A percentile compares a stretch with the other conserved stretches of the same genome.
Evolutionary conservation across 2,797 vertebrate genomes (phyloP).

Genomic region (Chelon auratus): DNA sequence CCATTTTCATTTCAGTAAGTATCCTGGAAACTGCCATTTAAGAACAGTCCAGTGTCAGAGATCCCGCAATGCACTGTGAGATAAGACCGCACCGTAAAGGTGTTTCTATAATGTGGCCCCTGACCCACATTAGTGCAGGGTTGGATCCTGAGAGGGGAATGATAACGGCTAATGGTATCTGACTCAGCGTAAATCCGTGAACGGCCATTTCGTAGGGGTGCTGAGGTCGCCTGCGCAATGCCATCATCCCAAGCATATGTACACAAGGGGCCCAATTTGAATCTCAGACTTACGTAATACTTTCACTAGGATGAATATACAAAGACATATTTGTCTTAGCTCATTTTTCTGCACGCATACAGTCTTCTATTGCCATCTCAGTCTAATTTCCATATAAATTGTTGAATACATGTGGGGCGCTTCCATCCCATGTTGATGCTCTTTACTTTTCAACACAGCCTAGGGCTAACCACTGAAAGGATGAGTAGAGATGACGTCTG

Average conservation of each 20-base stretch:
- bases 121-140: conserved; percentile 73
- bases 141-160: conserved; percentile 64
- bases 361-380: conserved; percentile 22
- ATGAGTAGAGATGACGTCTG: conserved; percentile 34
- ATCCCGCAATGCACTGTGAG: conserved; percentile 44
- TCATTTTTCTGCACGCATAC: not conserved
- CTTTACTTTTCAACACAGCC: conserved; percentile 54
- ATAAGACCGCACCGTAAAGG: conserved; percentile 53
- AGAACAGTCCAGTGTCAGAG: conserved; percentile 13
- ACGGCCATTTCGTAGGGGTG: conserved; percentile 46
- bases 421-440: conserved; percentile 39
- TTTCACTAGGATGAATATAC: conserved; percentile 12
- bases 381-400: conserved; percentile 47
- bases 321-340: conserved; percentile 15
- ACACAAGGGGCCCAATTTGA: conserved; percentile 32
- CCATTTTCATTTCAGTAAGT: conserved; percentile 20
- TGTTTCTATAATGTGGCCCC: conserved; percentile 68
- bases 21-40: conserved; percentile 21
- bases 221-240: conserved; percentile 51
- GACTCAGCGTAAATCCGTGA: conserved; percentile 70
- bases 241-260: conserved; percentile 43
- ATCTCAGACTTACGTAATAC: conserved; percentile 21
- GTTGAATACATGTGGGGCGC: conserved; percentile 31
- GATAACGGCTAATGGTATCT: conserved; percentile 74
- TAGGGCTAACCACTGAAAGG: conserved; percentile 21